Percentiles rank a stretch among this genome's conserved stretches.
Conservation (phyloP, 2,888 invertebrate genomes). For the Nemapogon koenigi region DNA sequence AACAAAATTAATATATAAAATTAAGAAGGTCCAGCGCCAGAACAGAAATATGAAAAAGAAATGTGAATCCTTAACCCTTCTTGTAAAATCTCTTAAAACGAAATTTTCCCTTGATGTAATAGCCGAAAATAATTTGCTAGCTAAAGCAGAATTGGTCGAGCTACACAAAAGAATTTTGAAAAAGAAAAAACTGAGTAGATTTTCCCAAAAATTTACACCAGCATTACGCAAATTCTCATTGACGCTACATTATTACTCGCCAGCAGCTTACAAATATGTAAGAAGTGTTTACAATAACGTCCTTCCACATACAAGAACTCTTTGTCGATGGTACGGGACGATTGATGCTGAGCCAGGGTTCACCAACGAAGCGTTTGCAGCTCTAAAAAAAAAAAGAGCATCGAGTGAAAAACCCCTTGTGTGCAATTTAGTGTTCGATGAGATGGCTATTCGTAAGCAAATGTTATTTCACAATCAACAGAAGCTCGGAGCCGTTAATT, state of each 20-base stretch:
- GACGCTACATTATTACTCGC: neutral
- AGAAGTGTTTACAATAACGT: slow-evolving; percentile 6
- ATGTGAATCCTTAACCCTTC: neutral
- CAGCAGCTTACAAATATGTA: slow-evolving; percentile 4
- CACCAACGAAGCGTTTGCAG: slow-evolving; percentile 14
- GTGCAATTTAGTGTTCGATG: slow-evolving; percentile 2
- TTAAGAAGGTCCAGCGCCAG: slow-evolving; percentile 13
- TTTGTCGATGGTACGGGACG: slow-evolving; percentile 8
- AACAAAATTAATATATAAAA: too few species aligned
- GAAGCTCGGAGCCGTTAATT: slow-evolving; percentile 18
- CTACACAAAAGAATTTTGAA: too few species aligned
- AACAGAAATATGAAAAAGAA: slow-evolving; percentile 11
- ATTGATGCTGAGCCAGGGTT: slow-evolving; percentile 13
- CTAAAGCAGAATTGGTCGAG: too few species aligned
- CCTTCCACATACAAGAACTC: slow-evolving; percentile 9
- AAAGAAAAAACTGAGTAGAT: too few species aligned
- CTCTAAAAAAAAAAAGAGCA: neutral
- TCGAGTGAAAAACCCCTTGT: neutral
- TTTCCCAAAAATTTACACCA: slow-evolving; percentile 11
- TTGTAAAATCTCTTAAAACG: slow-evolving; percentile 10
- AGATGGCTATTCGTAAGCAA: slow-evolving; percentile 14
- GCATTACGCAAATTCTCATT: slow-evolving; percentile 20
- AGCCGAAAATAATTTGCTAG: too few species aligned
- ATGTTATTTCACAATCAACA: slow-evolving; percentile 17
- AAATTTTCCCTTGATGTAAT: too few species aligned